Percentiles rank a stretch among this genome's conserved stretches.
phyloP scores from a whole-genome alignment of 1,140 invertebrate species.

The Pseudomyrmex dendroicus region DNA sequence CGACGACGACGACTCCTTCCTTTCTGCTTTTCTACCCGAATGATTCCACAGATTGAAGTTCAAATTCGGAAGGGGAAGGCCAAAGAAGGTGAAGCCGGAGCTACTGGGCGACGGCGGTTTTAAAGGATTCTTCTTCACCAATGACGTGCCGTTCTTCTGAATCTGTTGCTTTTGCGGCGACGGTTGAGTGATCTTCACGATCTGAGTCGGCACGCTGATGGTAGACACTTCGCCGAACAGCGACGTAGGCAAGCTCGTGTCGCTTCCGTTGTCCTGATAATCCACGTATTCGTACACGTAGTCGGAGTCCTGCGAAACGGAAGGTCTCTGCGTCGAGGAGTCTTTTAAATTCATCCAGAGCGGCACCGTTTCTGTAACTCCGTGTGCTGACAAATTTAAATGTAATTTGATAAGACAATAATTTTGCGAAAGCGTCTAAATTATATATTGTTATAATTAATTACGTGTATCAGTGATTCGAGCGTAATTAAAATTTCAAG shows the following conservation, averaged over 20 bases:
- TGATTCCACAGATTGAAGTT: slow-evolving; percentile 88
- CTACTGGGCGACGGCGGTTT: slow-evolving; percentile 81
- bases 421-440: not conserved
- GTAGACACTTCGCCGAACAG: slow-evolving; percentile 9
- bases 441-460: not conserved
- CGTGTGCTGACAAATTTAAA: slow-evolving; percentile 61
- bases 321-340: slow-evolving; percentile 82
- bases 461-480: not conserved
- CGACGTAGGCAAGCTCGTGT: slow-evolving; percentile 32
- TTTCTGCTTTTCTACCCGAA: slow-evolving; percentile 84
- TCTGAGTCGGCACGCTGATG: slow-evolving; percentile 4
- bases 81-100: slow-evolving; percentile 92
- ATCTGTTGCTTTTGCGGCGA: slow-evolving; percentile 38
- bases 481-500: not conserved
- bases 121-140: slow-evolving; percentile 70
- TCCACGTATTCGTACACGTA: slow-evolving; percentile 93
- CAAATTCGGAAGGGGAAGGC: slow-evolving; percentile 91
- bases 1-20: slow-evolving; percentile 80
- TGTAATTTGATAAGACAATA: not conserved
- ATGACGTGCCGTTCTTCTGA: slow-evolving; percentile 60
- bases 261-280: slow-evolving; percentile 86
- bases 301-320: slow-evolving; percentile 89
- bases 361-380: slow-evolving; percentile 69
- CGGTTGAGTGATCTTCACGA: slow-evolving; percentile 41
- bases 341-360: slow-evolving; percentile 77